Evolutionary conservation across 2,113 vertebrate species (phyloP).

Genomic region (Riparia riparia): DNA sequence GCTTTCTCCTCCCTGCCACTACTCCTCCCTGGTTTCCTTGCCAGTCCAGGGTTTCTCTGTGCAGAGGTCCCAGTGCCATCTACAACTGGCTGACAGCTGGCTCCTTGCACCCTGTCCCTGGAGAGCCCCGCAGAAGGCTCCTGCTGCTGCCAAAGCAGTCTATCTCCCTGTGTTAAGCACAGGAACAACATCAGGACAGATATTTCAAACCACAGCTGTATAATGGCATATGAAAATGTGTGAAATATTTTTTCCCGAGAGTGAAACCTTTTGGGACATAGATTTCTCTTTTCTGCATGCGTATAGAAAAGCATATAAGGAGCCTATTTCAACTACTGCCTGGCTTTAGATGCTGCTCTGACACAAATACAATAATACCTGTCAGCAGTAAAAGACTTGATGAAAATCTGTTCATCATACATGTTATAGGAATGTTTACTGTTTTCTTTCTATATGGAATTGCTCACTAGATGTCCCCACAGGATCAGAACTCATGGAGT

Average conservation of each 20-base stretch:
- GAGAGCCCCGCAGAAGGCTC: not conserved
- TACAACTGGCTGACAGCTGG: not conserved
- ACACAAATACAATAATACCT: not conserved
- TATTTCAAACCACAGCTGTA: not conserved
- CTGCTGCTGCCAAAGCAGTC: not conserved
- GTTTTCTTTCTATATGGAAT: not conserved
- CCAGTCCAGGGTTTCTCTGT: not conserved
- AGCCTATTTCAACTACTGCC: not conserved
- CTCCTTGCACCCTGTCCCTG: accelerated
- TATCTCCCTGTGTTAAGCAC: accelerated
- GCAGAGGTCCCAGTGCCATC: not conserved
- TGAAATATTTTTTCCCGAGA: not conserved
- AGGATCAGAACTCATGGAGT: conserved; percentile 27
- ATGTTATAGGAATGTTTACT: not conserved
- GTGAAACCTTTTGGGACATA: not conserved
- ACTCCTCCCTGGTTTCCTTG: accelerated
- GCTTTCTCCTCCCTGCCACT: not conserved
- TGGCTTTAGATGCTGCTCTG: not conserved
- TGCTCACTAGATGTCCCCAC: conserved; percentile 66
- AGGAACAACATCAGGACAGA: not conserved
- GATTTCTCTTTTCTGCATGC: not conserved
- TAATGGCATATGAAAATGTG: not conserved
- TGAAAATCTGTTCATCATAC: not conserved
- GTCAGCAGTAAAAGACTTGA: not conserved
- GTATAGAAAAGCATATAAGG: not conserved